phyloP scores from a whole-genome alignment of 2,797 vertebrate species.

The Neomorphus geoffroyi region DNA sequence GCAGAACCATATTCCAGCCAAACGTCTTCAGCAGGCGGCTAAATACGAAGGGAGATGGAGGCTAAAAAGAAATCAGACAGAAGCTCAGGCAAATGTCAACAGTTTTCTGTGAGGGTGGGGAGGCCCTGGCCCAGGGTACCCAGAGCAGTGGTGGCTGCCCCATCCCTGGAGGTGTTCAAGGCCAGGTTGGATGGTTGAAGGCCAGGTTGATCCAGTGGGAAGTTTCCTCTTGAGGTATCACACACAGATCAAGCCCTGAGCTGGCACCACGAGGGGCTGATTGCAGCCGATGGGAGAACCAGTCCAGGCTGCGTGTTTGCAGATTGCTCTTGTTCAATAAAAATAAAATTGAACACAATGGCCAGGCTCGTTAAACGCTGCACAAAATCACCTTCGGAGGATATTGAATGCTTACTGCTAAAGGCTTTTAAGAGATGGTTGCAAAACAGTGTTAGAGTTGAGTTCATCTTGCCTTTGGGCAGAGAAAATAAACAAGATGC shows the following conservation, averaged over 20 bases:
- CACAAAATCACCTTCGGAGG: fast-evolving
- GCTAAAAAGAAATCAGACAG: neutral
- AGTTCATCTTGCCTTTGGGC: neutral
- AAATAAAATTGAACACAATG: neutral
- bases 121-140: no score
- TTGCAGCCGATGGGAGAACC: neutral
- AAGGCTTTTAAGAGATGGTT: neutral
- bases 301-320: neutral
- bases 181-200: no score
- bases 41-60: neutral
- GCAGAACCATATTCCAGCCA: neutral
- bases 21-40: fast-evolving
- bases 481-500: neutral
- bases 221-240: neutral
- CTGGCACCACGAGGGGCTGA: neutral
- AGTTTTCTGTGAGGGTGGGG: no score
- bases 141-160: no score
- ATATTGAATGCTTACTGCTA: fast-evolving
- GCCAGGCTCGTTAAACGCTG: neutral
- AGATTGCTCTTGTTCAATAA: neutral
- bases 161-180: no score
- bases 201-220: no score
- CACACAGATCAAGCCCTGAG: neutral
- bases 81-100: neutral
- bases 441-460: neutral